phyloP scores from a whole-genome alignment of 2,888 invertebrate species.

The Hypercompe scribonia region DNA sequence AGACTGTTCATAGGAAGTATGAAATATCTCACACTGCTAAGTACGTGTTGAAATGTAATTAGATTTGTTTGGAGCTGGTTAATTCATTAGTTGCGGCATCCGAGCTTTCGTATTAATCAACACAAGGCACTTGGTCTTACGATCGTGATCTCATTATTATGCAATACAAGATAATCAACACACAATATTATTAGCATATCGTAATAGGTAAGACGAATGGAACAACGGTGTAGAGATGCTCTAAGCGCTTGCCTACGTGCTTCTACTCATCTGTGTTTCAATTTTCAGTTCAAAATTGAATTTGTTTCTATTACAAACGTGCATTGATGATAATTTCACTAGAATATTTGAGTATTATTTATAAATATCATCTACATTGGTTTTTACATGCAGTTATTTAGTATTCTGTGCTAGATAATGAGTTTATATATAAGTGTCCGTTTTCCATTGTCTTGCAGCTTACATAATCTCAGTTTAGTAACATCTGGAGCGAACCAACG shows the following conservation, averaged over 20 bases:
- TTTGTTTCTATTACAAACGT: no score
- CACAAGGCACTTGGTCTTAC: slow-evolving; percentile 46
- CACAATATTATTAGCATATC: slow-evolving; percentile 44
- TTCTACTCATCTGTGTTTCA: background rate
- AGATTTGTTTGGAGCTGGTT: slow-evolving; percentile 32
- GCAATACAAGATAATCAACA: slow-evolving; percentile 43
- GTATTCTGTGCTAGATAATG: background rate
- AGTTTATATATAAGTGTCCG: background rate
- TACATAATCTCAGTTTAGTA: slow-evolving; percentile 12
- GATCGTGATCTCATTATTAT: slow-evolving; percentile 50
- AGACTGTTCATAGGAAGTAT: slow-evolving; percentile 25
- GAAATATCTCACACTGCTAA: slow-evolving; percentile 26
- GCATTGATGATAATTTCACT: no score
- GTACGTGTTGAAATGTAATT: slow-evolving; percentile 43
- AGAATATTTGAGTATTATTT: background rate
- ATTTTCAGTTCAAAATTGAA: no score
- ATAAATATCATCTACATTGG: no score
- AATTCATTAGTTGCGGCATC: slow-evolving; percentile 43
- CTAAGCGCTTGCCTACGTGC: background rate
- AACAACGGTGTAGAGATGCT: slow-evolving; percentile 4
- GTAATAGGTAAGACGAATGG: slow-evolving; percentile 23
- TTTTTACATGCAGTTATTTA: background rate
- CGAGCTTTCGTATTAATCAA: slow-evolving; percentile 49
- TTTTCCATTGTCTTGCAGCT: slow-evolving; percentile 8
- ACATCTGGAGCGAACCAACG: slow-evolving; percentile 3